Evolutionary conservation across 2,113 vertebrate genomes (phyloP), one percentile per base, ranked within the genome.

Genomic region (Turdus rufiventris): DNA sequence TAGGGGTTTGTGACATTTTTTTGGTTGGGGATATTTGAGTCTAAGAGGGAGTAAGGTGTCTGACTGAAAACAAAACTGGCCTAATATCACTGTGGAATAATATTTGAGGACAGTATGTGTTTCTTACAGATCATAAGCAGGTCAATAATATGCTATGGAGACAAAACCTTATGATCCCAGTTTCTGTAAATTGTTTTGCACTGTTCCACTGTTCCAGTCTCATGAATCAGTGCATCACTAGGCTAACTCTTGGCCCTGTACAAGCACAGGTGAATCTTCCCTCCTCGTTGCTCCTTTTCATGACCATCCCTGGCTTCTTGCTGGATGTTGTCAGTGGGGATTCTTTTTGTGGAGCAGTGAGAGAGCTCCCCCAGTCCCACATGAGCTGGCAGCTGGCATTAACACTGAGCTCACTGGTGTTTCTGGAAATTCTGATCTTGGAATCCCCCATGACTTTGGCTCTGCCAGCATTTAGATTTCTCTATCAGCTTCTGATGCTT

Each of bases 21-120:
- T 42, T 71, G 1, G 1, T 47, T 68, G 12, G 16, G 1, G 3
- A 1, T 74, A 5, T 54, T 8, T 8, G 3, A n/a, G 3, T 60
- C 23, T 88, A 34, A 25, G 7, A 38, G 23, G 45, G 12, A 54
- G 50, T 54, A 33, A 50, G 25, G 17, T 31, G 7, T 50, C 14
- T 92, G 54, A n/a, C 25, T 85, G 43, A 63, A 48, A 77, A 34
- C 5, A 24, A 21, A 89, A 43, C 28, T 4, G 24, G 6, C 16
- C 63, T 71, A 42, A 20, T 72, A 28, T 26, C 9, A 24, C 31
- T 70, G 20, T 38, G 63, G 48, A 71, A 7, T 31, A 50, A 23
- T 29, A 47, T 29, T 84, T 86, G 65, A 77, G 60, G 21, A 14
- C 14, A 31, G 2, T n/a, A 3, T 29, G 12, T 51, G 21, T 68